Base-by-base conservation (phyloP, 2,888 invertebrate species). In the Erpobdella octoculata region DNA sequence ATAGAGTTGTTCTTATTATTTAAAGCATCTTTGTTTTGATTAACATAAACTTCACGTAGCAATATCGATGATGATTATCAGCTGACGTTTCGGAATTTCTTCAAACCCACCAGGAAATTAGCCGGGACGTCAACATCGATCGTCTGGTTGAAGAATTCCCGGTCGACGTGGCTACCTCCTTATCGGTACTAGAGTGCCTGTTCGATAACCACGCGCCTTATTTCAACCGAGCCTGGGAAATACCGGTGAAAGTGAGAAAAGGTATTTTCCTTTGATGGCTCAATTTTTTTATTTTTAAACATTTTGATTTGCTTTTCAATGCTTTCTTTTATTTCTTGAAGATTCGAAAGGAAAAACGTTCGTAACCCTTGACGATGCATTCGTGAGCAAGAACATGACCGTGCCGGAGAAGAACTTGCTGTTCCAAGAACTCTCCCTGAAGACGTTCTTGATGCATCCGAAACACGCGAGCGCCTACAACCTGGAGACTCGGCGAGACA, bases 201-300 rank as follows among this genome's bases (percentile, higher is more conserved):
- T 62, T 62, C 31, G 62, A 62, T 35, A 62, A 62, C 33, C 62
- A 62, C 33, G 33, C 31, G n/a, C 62, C 62, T 1, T n/a, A 31
- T 62, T 35, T 62, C 9, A 21, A 35, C 62, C 28, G 35, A 12
- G 31, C 28, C 4, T 62, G 62, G 62, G 62, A 62, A n/a, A n/a
- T 62, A 35, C 62, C 62, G 4, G n/a, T 62, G 31, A 9, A 6
- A 9, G 31, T 62, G 5, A 35, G 9, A n/a, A 4, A 31, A 62
- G 62, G 62, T 62, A 6, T 6, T 48, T 48, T 48, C 41, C 9
- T 41, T 25, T 48, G 48, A 3, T 48, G 18, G 18, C 48, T 3
- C 18, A 48, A 21, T 48, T 12, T 6, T 21, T 12, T 48, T 6
- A 48, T 12, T 6, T n/a, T n/a, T n/a, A n/a, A n/a, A n/a, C n/a